Evolutionary conservation across 2,888 invertebrate species (phyloP), one percentile per base, ranked within the genome.

Genomic region (Meiosimyza platycephala): DNA sequence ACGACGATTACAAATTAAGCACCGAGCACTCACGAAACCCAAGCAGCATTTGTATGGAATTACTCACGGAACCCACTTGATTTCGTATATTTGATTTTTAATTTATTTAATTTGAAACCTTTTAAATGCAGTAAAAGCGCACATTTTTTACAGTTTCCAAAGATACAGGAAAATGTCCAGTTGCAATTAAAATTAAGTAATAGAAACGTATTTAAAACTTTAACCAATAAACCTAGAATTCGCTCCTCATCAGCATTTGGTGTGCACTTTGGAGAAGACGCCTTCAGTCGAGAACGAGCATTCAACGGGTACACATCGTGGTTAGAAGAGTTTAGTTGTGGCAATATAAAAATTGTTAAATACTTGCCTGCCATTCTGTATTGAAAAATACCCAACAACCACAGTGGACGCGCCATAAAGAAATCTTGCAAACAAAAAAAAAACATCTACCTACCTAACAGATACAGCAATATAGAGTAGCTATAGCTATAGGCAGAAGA

Each of bases 31-130:
- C 87, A 86, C 80, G 87, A 79, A 83, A 83, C 83, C 84, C 82
- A 82, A 83, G 83, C 86, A 86, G 79, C 82, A 83, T 86, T 86
- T 84, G 82, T 84, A 85, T 86, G 83, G 84, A 81, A 85, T 88
- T 89, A 90, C 90, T 92, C 91, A 91, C 90, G 90, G 90, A 91
- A 90, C 91, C 91, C 92, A 91, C 91, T 89, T 80, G 86, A 82
- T 79, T 81, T 79, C 83, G 85, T 83, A 83, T 76, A 81, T 82
- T 48, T 65, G n/a, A 55, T 72, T 72, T 47, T 74, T 65, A 75
- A 73, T 84, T 88, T 87, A 85, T 85, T 83, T 80, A 51, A 51
- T 63, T 40, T 52, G 78, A 68, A 76, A 74, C 73, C 9, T 78
- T 70, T 72, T 51, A 75, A 80, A 40, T 40, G 40, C 40, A 40